phyloP scores from a whole-genome alignment of 2,113 vertebrate species.

The Craseonycteris thonglongyai region DNA sequence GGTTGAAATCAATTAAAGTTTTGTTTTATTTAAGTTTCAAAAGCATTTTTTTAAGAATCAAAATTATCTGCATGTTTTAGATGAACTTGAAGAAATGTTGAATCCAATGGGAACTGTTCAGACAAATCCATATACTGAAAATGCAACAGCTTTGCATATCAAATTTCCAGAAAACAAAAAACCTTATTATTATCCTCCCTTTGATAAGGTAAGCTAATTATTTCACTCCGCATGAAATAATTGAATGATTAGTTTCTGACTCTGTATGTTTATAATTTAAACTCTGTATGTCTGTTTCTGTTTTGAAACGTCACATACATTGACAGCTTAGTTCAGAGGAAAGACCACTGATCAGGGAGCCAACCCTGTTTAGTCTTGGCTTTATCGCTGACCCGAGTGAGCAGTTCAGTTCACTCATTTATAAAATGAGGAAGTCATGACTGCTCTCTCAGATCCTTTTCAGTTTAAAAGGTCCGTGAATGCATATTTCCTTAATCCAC shows the following conservation, averaged over 20 bases:
- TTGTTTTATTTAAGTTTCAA: constrained; percentile 7
- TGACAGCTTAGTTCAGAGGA: neutral
- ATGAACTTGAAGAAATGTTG: constrained; percentile 99
- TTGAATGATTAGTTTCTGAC: neutral
- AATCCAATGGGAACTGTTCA: constrained; percentile 98
- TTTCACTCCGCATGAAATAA: neutral
- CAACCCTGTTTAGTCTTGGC: neutral
- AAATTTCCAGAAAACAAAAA: constrained; percentile 90
- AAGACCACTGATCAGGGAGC: neutral
- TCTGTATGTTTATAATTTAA: neutral
- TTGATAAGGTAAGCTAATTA: constrained; percentile 91
- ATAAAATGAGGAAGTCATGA: neutral
- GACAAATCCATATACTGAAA: constrained; percentile 96
- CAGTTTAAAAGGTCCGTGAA: neutral
- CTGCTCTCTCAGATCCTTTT: neutral
- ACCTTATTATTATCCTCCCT: constrained; percentile 91
- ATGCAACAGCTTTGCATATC: constrained; percentile 93
- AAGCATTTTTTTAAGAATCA: constrained; percentile 26
- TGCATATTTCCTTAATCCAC: neutral
- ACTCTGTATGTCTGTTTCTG: neutral
- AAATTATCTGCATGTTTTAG: constrained; percentile 77
- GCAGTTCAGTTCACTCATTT: neutral
- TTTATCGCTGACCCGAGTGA: neutral
- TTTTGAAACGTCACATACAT: neutral
- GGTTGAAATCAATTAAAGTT: neutral